Conservation (phyloP, 30 jellyfish, hydroid and myxozoan genomes). For the Hydractinia symbiolongicarpus region DNA sequence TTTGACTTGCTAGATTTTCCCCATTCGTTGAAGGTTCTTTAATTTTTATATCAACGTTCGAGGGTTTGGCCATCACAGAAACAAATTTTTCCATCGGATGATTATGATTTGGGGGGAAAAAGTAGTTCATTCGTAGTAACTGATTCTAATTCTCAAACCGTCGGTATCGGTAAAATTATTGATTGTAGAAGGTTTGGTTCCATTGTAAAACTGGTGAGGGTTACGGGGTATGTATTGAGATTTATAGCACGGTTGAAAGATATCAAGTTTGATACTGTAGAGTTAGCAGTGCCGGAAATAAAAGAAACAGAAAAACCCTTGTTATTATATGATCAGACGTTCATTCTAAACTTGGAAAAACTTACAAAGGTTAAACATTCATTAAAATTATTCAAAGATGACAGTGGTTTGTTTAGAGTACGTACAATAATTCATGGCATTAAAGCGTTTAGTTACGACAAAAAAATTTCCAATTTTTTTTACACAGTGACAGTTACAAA, state of each 20-base stretch:
- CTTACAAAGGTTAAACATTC: too few species aligned
- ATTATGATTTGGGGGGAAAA: not conserved
- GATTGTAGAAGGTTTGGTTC: not conserved
- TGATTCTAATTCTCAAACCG: not conserved
- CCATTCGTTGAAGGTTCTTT: not conserved
- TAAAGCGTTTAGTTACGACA: too few species aligned
- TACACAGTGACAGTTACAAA: constrained; percentile 5
- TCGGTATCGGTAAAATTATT: not conserved
- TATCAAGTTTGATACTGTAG: too few species aligned
- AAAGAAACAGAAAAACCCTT: too few species aligned
- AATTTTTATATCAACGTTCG: not conserved
- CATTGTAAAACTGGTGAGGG: not conserved
- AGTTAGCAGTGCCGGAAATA: too few species aligned
- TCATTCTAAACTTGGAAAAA: too few species aligned
- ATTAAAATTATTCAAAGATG: too few species aligned
- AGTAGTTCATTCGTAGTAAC: not conserved
- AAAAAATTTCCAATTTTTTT: too few species aligned
- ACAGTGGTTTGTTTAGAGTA: too few species aligned
- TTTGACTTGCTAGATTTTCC: constrained; percentile 18
- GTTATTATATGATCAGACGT: too few species aligned
- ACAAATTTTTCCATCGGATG: not conserved
- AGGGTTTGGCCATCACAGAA: not conserved
- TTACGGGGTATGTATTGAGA: constrained; percentile 5
- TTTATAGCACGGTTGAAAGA: not conserved
- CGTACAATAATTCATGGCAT: too few species aligned